Evolutionary conservation across 2,113 vertebrate genomes (phyloP), one percentile per base, ranked within the genome.

Genomic region (Oreochromis niloticus): DNA sequence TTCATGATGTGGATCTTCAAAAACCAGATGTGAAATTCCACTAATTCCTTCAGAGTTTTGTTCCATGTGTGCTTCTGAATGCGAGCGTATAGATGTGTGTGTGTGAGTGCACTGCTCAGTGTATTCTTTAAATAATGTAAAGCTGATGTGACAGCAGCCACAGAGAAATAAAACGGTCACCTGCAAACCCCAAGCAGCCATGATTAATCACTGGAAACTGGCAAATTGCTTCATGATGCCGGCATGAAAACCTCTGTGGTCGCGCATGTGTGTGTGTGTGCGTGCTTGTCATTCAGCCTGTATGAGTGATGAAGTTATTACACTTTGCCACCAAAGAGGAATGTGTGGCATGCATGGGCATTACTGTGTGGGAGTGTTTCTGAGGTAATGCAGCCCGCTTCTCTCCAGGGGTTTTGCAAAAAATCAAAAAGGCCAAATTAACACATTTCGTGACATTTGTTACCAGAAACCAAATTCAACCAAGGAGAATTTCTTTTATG

Each of bases 21-120:
- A 50, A 87, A 87, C 82, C 95, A 94, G 93, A 92, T 92, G 95
- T 87, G 82, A 79, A 66, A 93, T 91, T 92, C 90, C 81, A 84
- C 59, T 68, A 80, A 89, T 91, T 89, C 90, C 87, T 80, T 39
- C 71, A 4, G 54, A 68, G 86, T 85, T 52, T 79, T 8, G 57
- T 73, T 86, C 79, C 87, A 19, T 52, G 84, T 81, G 89, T 6
- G 55, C 30, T 68, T 3, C 27, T 55, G 14, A 48, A 24, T 54
- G 32, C 6, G 24, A 13, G 71, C 30, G 36, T 4, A 61, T 22
- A 34, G 32, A 10, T 73, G 75, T 16, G 55, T 13, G 55, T 14
- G 81, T 9, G 41, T 13, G 27, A n/a, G 61, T 7, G 85, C 2
- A 6, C 89, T 90, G 91, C 27, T 90, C 82, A 78, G 22, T 52